These are phyloP conservation scores for Orestias chungarensis DNA, from an alignment of 2,797 vertebrate genomes.

Conservation along the genomic window DNA sequence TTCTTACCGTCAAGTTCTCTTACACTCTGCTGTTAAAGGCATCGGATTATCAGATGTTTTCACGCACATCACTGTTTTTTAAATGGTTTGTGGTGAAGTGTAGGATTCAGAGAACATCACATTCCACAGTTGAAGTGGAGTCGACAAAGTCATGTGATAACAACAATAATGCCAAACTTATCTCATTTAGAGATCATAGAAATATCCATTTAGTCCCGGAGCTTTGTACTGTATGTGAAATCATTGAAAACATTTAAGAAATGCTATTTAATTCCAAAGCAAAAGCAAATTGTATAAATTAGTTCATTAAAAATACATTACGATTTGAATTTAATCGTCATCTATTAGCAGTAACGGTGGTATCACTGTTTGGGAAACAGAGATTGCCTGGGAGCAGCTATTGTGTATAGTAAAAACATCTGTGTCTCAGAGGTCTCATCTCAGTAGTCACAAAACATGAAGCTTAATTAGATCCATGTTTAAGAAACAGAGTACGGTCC, in stretches of 20 bases:
- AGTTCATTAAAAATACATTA: background rate
- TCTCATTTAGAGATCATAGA: slow-evolving; percentile 26
- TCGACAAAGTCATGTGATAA: slow-evolving; percentile 38
- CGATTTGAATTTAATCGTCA: background rate
- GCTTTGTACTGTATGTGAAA: background rate
- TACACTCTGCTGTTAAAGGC: slow-evolving; percentile 24
- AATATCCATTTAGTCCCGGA: background rate
- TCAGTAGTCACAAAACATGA: background rate
- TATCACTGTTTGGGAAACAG: background rate
- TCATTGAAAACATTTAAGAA: background rate
- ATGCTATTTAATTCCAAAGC: background rate
- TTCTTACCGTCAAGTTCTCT: slow-evolving; percentile 41
- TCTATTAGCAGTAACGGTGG: background rate
- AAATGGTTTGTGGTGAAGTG: slow-evolving; percentile 51
- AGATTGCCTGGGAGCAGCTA: background rate
- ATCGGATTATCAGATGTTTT: slow-evolving; percentile 62
- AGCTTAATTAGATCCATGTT: background rate
- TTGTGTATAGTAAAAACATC: background rate
- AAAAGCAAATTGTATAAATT: background rate
- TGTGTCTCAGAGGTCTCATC: background rate
- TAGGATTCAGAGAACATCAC: slow-evolving; percentile 50
- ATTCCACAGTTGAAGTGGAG: slow-evolving; percentile 61
- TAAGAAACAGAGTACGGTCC: background rate
- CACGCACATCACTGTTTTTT: slow-evolving; percentile 52
- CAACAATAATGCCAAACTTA: slow-evolving; percentile 48